Evolutionary conservation across 2,888 invertebrate genomes (phyloP).

Genomic region (Harpalus rubripes): DNA sequence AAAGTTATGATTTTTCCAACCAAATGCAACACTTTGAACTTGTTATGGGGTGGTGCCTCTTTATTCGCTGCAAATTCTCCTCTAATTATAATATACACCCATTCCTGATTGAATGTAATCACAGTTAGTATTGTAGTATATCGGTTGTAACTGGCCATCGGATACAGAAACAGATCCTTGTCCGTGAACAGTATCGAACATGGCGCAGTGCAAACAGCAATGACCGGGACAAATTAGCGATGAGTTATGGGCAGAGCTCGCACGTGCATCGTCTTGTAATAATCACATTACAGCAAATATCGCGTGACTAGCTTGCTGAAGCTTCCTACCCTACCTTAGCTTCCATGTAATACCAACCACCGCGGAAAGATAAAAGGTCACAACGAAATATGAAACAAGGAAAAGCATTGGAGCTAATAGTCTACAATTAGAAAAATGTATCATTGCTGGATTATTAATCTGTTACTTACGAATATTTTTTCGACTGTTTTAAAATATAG

Average conservation of each 20-base stretch:
- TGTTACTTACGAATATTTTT: no score
- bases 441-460: no score
- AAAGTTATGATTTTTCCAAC: no score
- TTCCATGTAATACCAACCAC: not conserved
- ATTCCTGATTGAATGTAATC: not conserved
- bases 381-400: no score
- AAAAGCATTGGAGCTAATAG: no score
- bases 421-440: no score
- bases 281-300: constrained; percentile 65
- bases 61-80: no score
- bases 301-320: constrained; percentile 60
- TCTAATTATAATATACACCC: no score
- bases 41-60: no score
- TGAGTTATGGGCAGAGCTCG: constrained; percentile 57
- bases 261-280: constrained; percentile 66
- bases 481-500: no score
- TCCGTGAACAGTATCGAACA: not conserved
- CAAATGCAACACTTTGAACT: no score
- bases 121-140: not conserved
- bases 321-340: not conserved
- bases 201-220: constrained; percentile 26
- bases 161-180: not conserved
- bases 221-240: constrained; percentile 64
- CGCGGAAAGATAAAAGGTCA: no score
- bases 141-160: not conserved